A percentile compares a stretch with the other conserved stretches of the same genome.
Conservation (phyloP, 2,113 vertebrate genomes). For the Trinectes maculatus region DNA sequence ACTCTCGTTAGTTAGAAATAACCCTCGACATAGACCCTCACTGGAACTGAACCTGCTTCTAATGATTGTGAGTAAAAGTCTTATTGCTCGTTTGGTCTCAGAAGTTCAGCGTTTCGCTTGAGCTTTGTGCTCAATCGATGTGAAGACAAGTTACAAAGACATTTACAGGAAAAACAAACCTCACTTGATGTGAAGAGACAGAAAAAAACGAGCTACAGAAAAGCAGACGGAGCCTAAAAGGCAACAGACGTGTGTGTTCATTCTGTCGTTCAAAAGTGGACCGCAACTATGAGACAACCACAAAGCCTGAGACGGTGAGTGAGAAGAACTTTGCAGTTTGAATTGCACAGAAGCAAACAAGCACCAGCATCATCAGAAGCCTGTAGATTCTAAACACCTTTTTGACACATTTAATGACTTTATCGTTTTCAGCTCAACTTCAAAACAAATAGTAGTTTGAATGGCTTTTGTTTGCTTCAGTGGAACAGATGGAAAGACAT, state of each 20-base stretch:
- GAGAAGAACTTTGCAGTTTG: conserved; percentile 33
- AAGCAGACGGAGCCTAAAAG: neutral
- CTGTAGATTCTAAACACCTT: neutral
- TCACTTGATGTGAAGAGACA: neutral
- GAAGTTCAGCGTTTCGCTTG: conserved; percentile 20
- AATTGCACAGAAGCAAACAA: neutral
- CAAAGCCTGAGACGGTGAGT: neutral
- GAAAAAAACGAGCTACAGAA: conserved; percentile 6
- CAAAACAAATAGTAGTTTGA: too few relatives aligned
- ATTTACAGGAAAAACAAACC: conserved; percentile 13
- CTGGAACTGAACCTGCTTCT: conserved; percentile 16
- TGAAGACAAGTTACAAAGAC: conserved; percentile 22
- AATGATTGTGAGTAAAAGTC: conserved; percentile 59
- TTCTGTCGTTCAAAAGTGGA: neutral
- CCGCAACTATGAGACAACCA: too few relatives aligned
- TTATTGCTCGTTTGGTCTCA: conserved; percentile 73
- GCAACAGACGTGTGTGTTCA: neutral
- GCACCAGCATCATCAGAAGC: neutral
- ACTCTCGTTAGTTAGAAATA: conserved; percentile 14
- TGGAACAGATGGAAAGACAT: conserved; percentile 15
- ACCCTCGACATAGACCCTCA: conserved; percentile 14
- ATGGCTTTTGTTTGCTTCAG: conserved; percentile 15
- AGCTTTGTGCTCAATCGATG: conserved; percentile 35
- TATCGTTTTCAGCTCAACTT: too few relatives aligned
- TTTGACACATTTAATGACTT: neutral